A percentile compares a stretch with the other conserved stretches of the same genome.
Conservation (phyloP, 2,113 vertebrate genomes). For the Poeciliopsis occidentalis region DNA sequence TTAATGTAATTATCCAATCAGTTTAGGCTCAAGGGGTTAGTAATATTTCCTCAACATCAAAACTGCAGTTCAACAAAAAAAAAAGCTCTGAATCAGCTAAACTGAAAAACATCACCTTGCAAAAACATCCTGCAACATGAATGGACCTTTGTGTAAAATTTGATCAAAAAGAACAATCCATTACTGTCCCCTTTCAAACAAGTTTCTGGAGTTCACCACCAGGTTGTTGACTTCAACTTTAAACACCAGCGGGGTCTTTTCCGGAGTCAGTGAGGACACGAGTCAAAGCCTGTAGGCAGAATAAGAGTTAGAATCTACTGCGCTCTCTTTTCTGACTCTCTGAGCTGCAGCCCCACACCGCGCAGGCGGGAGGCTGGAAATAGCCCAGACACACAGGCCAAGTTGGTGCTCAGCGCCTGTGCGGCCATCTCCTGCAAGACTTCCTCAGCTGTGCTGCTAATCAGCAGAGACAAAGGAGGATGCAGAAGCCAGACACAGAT, state of each 20-base stretch:
- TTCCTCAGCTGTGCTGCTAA: conserved; percentile 53
- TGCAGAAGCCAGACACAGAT: conserved; percentile 59
- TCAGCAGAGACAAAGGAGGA: conserved; percentile 57
- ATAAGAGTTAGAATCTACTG: conserved; percentile 39
- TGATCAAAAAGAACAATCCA: conserved; percentile 47
- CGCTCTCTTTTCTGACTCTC: conserved; percentile 42
- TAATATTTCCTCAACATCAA: too few relatives aligned
- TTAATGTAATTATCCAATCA: too few relatives aligned
- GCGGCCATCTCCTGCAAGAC: conserved; percentile 45
- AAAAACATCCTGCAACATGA: conserved; percentile 36
- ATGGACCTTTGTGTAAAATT: conserved; percentile 48
- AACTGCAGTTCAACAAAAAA: too few relatives aligned
- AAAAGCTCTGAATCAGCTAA: conserved; percentile 39
- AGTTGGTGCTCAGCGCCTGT: conserved; percentile 27
- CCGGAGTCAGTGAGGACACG: conserved; percentile 39
- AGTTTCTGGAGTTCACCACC: conserved; percentile 40
- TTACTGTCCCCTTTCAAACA: conserved; percentile 52
- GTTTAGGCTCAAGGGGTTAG: too few relatives aligned
- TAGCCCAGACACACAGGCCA: conserved; percentile 65
- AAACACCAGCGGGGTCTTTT: conserved; percentile 48
- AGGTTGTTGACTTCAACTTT: conserved; percentile 42
- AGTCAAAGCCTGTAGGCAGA: conserved; percentile 26
- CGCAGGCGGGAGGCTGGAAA: conserved; percentile 57
- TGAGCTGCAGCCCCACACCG: conserved; percentile 48
- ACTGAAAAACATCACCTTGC: conserved; percentile 6